phyloP scores from a whole-genome alignment of 2,113 vertebrate genomes.

The Bombycilla garrulus region DNA sequence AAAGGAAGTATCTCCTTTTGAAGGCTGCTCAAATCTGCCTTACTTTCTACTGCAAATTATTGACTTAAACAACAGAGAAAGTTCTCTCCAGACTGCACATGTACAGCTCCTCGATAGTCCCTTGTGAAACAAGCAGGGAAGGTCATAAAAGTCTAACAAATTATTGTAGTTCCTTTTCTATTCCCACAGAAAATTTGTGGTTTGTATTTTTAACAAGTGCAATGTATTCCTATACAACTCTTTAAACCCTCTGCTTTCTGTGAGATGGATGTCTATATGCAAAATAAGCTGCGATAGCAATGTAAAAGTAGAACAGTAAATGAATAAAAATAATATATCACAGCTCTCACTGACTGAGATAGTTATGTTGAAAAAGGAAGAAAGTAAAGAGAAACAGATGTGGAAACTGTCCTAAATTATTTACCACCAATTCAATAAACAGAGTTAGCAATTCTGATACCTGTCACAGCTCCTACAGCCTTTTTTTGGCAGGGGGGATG shows the following conservation, averaged over 20 bases:
- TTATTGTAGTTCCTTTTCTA: background rate
- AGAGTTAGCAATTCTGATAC: background rate
- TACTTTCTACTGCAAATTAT: background rate
- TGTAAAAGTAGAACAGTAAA: conserved; percentile 28
- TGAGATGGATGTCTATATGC: background rate
- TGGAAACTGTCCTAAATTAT: background rate
- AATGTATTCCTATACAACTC: background rate
- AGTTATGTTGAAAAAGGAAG: background rate
- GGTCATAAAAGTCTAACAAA: background rate
- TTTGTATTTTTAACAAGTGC: background rate
- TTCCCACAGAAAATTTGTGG: background rate
- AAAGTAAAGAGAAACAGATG: background rate
- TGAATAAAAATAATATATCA: conserved; percentile 27
- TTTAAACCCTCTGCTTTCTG: background rate
- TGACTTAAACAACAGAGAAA: background rate
- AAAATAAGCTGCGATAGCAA: background rate
- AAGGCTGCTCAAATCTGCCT: background rate
- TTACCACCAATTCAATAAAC: background rate
- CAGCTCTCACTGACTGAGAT: background rate
- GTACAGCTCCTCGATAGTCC: background rate
- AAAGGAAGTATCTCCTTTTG: background rate
- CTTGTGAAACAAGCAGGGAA: background rate
- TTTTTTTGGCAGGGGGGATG: background rate
- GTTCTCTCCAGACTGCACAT: background rate
- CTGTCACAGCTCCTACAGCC: background rate